phyloP scores from a whole-genome alignment of 1,140 invertebrate species.

The Trachymyrmex cornetzi region DNA sequence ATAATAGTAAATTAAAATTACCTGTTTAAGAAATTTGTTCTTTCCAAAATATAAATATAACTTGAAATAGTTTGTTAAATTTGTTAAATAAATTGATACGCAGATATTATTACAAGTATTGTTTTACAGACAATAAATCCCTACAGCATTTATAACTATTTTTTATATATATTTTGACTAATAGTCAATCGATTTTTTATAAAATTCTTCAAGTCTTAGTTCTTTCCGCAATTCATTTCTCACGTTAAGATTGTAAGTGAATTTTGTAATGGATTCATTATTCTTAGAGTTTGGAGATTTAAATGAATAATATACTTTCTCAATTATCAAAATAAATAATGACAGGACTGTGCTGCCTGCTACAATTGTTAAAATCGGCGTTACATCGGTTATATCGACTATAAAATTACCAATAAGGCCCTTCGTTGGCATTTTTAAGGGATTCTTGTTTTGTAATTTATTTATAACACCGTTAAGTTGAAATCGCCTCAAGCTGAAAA shows the following conservation, averaged over 20 bases:
- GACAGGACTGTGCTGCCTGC: slow-evolving; percentile 45
- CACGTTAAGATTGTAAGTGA: not conserved
- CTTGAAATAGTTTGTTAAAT: not conserved
- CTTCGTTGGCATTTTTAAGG: not conserved
- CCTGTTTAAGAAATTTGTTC: not conserved
- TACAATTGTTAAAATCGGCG: slow-evolving; percentile 59
- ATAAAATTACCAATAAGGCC: not conserved
- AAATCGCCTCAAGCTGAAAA: slow-evolving; percentile 68
- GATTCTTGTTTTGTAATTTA: slow-evolving; percentile 31
- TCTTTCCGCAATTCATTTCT: not conserved
- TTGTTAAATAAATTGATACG: not conserved
- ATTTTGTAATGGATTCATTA: not conserved
- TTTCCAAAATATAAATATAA: not conserved
- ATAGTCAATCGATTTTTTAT: slow-evolving; percentile 4
- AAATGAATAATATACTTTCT: slow-evolving; percentile 45
- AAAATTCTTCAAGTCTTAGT: not conserved
- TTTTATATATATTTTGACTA: not conserved
- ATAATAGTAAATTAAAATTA: not conserved
- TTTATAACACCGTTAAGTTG: slow-evolving; percentile 67
- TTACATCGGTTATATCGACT: slow-evolving; percentile 50
- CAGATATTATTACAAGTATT: not conserved
- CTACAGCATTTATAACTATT: not conserved
- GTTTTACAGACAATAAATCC: not conserved
- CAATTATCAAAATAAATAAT: slow-evolving; percentile 45
- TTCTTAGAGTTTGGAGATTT: not conserved